phyloP scores from a whole-genome alignment of 2,797 vertebrate species.

The Cacajao melanocephalus region DNA sequence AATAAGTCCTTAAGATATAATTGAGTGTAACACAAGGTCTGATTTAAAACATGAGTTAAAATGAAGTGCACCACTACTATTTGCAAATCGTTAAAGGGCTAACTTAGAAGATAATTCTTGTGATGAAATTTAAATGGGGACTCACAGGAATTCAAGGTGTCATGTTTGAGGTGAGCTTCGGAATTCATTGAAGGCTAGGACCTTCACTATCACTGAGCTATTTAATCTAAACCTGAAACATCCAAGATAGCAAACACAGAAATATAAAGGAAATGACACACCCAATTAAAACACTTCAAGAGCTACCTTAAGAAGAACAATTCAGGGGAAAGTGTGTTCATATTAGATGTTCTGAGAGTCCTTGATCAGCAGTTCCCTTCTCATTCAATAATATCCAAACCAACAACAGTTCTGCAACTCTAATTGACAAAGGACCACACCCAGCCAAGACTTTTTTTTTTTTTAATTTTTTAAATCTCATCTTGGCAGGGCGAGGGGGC shows the following conservation, averaged over 20 bases:
- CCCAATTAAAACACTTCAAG: background rate
- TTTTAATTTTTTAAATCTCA: background rate
- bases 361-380: background rate
- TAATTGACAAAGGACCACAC: accelerated
- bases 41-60: slow-evolving; percentile 64
- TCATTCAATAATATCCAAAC: background rate
- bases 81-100: background rate
- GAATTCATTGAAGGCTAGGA: background rate
- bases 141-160: background rate
- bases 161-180: background rate
- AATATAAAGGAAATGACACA: background rate
- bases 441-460: background rate
- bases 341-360: background rate
- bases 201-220: background rate
- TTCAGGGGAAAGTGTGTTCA: background rate
- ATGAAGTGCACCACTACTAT: slow-evolving; percentile 23
- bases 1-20: slow-evolving; percentile 62
- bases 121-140: background rate
- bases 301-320: background rate
- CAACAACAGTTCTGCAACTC: accelerated
- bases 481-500: too few species aligned
- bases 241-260: slow-evolving; percentile 5
- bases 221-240: background rate
- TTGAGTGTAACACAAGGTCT: slow-evolving; percentile 46
- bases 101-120: background rate